Base-by-base conservation (phyloP, 2,888 invertebrate genomes). In the Meteorus cinctellus region DNA sequence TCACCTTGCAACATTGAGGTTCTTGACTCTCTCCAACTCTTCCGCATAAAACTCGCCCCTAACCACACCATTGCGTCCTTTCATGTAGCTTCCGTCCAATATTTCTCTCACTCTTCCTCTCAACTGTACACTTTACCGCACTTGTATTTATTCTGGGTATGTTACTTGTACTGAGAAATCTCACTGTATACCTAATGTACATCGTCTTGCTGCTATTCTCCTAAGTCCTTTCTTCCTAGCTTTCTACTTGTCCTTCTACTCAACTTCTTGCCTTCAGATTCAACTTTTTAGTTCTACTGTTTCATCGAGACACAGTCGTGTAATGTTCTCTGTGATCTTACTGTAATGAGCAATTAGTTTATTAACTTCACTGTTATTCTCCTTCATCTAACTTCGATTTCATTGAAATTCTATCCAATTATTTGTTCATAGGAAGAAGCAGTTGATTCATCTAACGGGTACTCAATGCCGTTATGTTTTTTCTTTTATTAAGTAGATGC, bases 1-100 rank as follows among this genome's bases (percentile, higher is more conserved):
- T 19, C 24, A n/a, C 36, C 41, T 34, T 41, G 63, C 81, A 41
- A 78, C 79, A 78, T 79, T 81, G 78, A 83, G 84, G 84, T 85
- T 85, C 86, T 87, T 85, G 87, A 87, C 85, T 86, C 79, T 77
- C 76, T 78, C 78, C 16, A 78, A 76, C 77, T 79, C 78, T 77
- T 71, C 76, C 78, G 72, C 78, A 72, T 77, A 71, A 68, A 67
- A 63, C 70, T 71, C 75, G 45, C 62, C 59, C 62, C 74, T 78
- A 76, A 48, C 75, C 62, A 72, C n/a, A 16, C 5, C n/a, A 16
- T 48, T 55, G 48, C 48, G n/a, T 48, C 48, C 48, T 48, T 48
- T n/a, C n/a, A 48, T n/a, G 4, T 55, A 67, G 78, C 72, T 77
- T 78, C 72, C 75, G 77, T 81, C 73, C 80, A 78, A 80, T 80